Evolutionary conservation across 2,888 invertebrate genomes (phyloP), one percentile per base, ranked within the genome.

Genomic region (Glaucopsyche alexis): DNA sequence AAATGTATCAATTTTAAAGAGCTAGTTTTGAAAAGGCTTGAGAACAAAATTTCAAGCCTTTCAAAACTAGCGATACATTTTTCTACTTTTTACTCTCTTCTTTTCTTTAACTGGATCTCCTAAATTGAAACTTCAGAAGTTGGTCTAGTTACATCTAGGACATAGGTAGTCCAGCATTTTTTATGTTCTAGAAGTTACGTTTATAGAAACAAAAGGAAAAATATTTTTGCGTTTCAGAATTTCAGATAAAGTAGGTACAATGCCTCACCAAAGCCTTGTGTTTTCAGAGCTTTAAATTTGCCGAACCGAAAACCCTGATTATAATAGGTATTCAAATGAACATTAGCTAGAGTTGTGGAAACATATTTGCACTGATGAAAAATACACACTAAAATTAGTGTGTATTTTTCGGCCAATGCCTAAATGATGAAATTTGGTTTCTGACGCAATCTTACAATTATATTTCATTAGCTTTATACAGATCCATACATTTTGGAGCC

Each of bases 381-480:
- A 50, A 50, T 50, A 49, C 14, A n/a, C n/a, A 50, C 50, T 50
- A 50, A 50, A n/a, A n/a, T n/a, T n/a, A n/a, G n/a, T n/a, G n/a
- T n/a, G n/a, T n/a, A n/a, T n/a, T n/a, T n/a, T n/a, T n/a, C n/a
- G n/a, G n/a, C n/a, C n/a, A n/a, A n/a, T n/a, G n/a, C n/a, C 50
- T 50, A 50, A 50, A 50, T n/a, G 7, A 50, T 50, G 13, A 13
- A 14, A 49, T 29, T 29, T 29, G 29, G 4, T n/a, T 13, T 13
- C 5, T 50, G 50, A 50, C n/a, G 50, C 7, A 50, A 50, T 50
- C 14, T 50, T 50, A 7, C 14, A 14, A n/a, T n/a, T n/a, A 1
- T 7, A n/a, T n/a, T 50, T 50, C n/a, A 50, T 50, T 4, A 29
- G n/a, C n/a, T 50, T 50, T 50, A 14, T n/a, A n/a, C 14, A 50